These are phyloP conservation scores for Melanchra persicariae DNA, from an alignment of 2,888 invertebrate genomes.

Conservation along the genomic window DNA sequence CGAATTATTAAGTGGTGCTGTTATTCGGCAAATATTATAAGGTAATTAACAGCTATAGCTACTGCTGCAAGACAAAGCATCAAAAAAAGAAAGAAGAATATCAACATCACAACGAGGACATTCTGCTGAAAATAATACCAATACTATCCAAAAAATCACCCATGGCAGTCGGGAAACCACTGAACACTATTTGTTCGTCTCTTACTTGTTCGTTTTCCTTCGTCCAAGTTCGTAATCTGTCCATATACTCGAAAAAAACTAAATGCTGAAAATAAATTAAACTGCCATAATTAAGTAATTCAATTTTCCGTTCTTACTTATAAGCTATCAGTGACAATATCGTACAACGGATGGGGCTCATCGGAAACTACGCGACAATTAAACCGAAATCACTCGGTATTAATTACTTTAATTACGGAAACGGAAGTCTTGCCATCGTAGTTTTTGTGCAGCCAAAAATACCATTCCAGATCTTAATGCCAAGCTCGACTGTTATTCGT, in stretches of 20 bases:
- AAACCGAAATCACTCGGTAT: constrained; percentile 84
- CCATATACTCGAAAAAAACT: background rate
- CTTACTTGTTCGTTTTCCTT: background rate
- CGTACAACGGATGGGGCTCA: constrained; percentile 77
- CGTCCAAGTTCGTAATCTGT: background rate
- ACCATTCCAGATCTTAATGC: constrained; percentile 79
- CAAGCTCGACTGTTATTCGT: constrained; percentile 72
- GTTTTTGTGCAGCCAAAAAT: constrained; percentile 76
- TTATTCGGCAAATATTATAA: constrained; percentile 13
- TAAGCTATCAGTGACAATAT: constrained; percentile 53
- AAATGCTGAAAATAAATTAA: background rate
- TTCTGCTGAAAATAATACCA: no score
- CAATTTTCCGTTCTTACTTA: constrained; percentile 23
- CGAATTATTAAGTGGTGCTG: constrained; percentile 32
- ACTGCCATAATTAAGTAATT: constrained; percentile 30
- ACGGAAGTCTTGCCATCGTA: constrained; percentile 82
- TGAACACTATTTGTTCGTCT: background rate
- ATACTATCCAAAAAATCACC: no score
- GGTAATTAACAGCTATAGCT: background rate
- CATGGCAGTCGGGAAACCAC: background rate
- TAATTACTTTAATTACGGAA: constrained; percentile 90
- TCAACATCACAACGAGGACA: no score
- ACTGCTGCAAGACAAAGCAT: background rate
- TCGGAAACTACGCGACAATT: constrained; percentile 85
- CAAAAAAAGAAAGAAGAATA: no score